Base-by-base conservation (phyloP, 1,140 invertebrate species). In the Alviniconcha marisindica region DNA sequence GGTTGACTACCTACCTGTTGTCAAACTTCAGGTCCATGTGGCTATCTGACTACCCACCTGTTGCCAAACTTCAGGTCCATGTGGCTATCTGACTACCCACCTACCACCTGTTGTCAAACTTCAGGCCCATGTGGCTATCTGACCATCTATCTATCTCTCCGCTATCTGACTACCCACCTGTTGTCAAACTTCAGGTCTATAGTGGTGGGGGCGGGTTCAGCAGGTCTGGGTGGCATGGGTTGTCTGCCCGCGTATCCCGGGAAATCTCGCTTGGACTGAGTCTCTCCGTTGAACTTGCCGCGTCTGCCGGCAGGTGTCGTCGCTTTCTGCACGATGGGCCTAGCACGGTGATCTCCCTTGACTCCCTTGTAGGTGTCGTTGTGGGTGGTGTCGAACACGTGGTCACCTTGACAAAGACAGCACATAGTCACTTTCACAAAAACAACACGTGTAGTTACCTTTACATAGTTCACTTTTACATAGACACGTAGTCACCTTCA, bases 131-230 rank as follows among this genome's bases (percentile, higher is more conserved):
- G n/a, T 51, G 10, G 7, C 48, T 51, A 7, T 51, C 48, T 51
- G 10, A 12, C 48, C 21, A 7, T 51, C 48, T 51, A 7, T 51
- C 48, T 51, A 7, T 51, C 48, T 51, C 48, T 51, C 48, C 21
- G 48, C 48, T 51, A 7, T n/a, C 36, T n/a, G 31, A 2, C 31
- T 66, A 86, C 88, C 82, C 85, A 92, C 92, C 83, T 91, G 82
- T 92, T 91, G 73, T 93, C 87, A 86, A 90, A 91, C 77, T 87
- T 89, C 0, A 92, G 77, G 38, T 92, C 88, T 10, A 93, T 87
- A 2, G 90, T 91, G 12, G 88, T 79, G n/a, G 85, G 89, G 14
- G 91, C 86, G 12, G 92, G 91, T 21, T 87, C 85, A 18, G 87
- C 86, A 4, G 88, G 81, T 42, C 78, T 86, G n/a, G 90, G 86